Conservation (phyloP, 2,888 invertebrate genomes). For the Endomychus coccineus region DNA sequence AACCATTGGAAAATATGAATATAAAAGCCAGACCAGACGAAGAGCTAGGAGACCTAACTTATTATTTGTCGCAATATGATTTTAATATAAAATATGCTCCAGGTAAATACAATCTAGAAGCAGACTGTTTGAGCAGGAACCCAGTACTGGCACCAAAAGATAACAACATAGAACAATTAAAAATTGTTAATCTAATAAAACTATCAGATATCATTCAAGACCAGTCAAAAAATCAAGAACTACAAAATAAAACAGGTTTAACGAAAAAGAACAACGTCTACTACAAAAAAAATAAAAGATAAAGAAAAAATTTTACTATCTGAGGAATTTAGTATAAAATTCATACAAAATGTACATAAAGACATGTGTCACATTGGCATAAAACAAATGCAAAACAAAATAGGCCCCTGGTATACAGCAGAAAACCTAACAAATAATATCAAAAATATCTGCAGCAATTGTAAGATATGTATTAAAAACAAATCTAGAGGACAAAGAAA, state of each 20-base stretch:
- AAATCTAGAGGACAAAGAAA: neutral
- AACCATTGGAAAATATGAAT: constrained; percentile 21
- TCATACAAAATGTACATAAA: neutral
- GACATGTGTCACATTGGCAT: constrained; percentile 3
- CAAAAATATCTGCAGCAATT: no score
- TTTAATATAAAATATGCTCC: constrained; percentile 23
- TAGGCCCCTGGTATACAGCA: no score
- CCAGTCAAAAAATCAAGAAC: no score
- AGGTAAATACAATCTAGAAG: constrained; percentile 11
- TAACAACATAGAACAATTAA: constrained; percentile 8
- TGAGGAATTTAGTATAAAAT: no score
- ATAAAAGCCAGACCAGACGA: constrained; percentile 25
- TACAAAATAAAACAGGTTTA: constrained; percentile 2
- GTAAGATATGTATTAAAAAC: no score
- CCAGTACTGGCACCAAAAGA: constrained; percentile 6
- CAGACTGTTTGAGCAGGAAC: constrained; percentile 7
- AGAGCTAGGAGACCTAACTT: constrained; percentile 24
- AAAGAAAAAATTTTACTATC: no score
- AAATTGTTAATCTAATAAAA: constrained; percentile 9
- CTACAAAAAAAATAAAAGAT: no score
- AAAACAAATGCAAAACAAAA: no score
- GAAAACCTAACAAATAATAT: no score
- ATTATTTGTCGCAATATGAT: constrained; percentile 27
- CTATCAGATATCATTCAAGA: constrained; percentile 7
- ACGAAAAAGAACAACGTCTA: no score